Conservation (phyloP, 2,113 vertebrate genomes). For the Neopipo cinnamomea region DNA sequence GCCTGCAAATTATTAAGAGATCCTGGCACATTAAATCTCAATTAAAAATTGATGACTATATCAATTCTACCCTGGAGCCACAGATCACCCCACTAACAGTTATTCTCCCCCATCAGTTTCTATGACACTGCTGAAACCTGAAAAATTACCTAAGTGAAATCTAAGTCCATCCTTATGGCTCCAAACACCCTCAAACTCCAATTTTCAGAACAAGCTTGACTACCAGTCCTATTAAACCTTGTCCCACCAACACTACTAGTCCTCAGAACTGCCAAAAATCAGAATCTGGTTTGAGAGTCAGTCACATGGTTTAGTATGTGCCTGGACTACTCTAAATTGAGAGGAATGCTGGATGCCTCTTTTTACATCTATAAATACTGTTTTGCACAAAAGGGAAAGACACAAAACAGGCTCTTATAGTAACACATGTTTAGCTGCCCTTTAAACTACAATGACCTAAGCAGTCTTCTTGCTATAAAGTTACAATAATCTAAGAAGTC, state of each 20-base stretch:
- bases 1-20: neutral
- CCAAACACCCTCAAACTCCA: neutral
- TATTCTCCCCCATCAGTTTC: neutral
- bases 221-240: neutral
- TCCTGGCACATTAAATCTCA: neutral
- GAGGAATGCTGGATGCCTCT: neutral
- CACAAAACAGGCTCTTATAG: neutral
- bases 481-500: neutral
- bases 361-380: neutral
- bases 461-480: neutral
- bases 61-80: neutral
- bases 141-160: neutral
- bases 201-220: neutral
- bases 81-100: neutral
- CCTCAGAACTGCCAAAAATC: neutral
- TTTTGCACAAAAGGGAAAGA: neutral
- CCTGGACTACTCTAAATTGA: neutral
- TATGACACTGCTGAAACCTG: neutral
- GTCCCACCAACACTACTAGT: neutral
- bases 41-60: conserved; percentile 8
- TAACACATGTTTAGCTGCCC: neutral
- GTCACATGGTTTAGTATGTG: neutral
- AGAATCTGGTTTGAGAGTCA: neutral
- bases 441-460: neutral
- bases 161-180: neutral